Evolutionary conservation across 2,797 vertebrate genomes (phyloP).

Genomic region (Lithobates pipiens): DNA sequence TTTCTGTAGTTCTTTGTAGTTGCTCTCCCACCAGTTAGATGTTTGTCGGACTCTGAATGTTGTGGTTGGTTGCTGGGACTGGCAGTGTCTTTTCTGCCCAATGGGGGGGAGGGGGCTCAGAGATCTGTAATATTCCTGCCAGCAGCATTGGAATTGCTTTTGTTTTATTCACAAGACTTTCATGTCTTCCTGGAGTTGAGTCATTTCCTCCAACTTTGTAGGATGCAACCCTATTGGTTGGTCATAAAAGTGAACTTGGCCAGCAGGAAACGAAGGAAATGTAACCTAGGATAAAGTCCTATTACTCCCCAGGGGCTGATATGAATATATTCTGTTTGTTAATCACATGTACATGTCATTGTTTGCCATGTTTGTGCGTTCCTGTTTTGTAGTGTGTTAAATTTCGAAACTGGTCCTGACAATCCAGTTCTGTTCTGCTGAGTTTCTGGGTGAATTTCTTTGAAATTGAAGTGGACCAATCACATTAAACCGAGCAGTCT

Average conservation of each 20-base stretch:
- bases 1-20: too few relatives aligned
- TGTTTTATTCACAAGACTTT: not conserved
- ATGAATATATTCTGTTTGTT: not conserved
- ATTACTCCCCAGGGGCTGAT: not conserved
- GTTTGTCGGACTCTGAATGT: too few relatives aligned
- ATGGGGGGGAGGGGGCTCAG: too few relatives aligned
- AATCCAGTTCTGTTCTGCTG: too few relatives aligned
- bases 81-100: too few relatives aligned
- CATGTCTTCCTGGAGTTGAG: conserved; percentile 22
- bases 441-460: too few relatives aligned
- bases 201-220: conserved; percentile 27
- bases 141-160: not conserved
- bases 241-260: not conserved
- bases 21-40: too few relatives aligned
- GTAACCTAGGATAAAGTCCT: conserved; percentile 36
- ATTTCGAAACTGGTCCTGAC: too few relatives aligned
- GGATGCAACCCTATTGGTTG: not conserved
- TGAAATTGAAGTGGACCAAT: too few relatives aligned
- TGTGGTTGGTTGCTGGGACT: too few relatives aligned
- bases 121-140: too few relatives aligned
- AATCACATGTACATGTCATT: not conserved
- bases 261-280: conserved; percentile 53
- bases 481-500: too few relatives aligned
- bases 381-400: not conserved
- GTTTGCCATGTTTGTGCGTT: not conserved